phyloP scores from a whole-genome alignment of 23 tunicate genomes.

The Styela clava region DNA sequence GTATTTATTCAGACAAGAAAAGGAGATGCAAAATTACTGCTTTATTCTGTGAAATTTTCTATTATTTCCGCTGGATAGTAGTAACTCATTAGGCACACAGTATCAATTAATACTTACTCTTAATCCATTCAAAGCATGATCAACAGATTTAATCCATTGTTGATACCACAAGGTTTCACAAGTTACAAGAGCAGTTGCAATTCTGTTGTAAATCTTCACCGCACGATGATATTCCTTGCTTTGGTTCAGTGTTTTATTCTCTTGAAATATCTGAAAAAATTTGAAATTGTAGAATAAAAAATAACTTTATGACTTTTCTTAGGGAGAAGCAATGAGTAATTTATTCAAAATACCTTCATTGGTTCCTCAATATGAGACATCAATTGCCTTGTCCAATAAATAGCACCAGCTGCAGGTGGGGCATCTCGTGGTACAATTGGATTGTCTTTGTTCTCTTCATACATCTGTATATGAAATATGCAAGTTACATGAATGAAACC shows the following conservation, averaged over 20 bases:
- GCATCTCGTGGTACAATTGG: slow-evolving; percentile 78
- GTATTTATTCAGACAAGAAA: too few species aligned
- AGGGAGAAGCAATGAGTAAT: too few species aligned
- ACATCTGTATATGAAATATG: slow-evolving; percentile 45
- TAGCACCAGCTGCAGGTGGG: slow-evolving; percentile 93
- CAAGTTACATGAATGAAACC: background rate
- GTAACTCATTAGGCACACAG: too few species aligned
- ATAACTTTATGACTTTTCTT: too few species aligned
- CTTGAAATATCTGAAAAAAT: slow-evolving; percentile 66
- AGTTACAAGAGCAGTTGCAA: slow-evolving; percentile 78
- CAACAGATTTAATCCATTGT: slow-evolving; percentile 86
- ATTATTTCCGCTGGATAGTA: too few species aligned
- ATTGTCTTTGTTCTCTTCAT: slow-evolving; percentile 75
- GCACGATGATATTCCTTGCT: slow-evolving; percentile 78
- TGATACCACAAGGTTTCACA: slow-evolving; percentile 89
- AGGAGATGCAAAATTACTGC: too few species aligned
- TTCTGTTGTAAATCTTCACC: slow-evolving; percentile 76
- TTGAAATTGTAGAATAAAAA: background rate
- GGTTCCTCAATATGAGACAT: slow-evolving; percentile 83
- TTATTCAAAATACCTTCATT: slow-evolving; percentile 81
- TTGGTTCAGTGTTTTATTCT: slow-evolving; percentile 65
- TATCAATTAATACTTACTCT: too few species aligned
- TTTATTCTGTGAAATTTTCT: too few species aligned
- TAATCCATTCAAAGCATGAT: slow-evolving; percentile 54
- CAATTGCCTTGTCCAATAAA: slow-evolving; percentile 77